Evolutionary conservation across 2,888 invertebrate species (phyloP).

Genomic region (Caradrina kadenii): DNA sequence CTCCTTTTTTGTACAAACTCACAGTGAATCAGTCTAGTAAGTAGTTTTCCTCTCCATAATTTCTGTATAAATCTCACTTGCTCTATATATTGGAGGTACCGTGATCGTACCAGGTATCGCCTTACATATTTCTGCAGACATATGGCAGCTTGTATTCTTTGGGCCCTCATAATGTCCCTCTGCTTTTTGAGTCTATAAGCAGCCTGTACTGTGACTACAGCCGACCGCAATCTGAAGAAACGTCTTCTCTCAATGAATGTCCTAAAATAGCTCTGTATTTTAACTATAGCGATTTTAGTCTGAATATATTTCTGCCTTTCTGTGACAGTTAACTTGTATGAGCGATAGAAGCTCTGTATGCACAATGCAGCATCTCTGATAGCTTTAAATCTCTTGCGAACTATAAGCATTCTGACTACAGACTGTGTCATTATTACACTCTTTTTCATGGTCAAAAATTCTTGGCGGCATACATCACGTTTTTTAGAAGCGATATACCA

Average conservation of each 20-base stretch:
- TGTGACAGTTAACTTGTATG: slow-evolving; percentile 68
- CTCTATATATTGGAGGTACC: slow-evolving; percentile 72
- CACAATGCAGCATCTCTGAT: slow-evolving; percentile 70
- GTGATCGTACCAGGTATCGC: slow-evolving; percentile 74
- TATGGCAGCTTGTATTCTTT: slow-evolving; percentile 72
- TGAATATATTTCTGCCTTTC: slow-evolving; percentile 70
- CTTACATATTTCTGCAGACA: slow-evolving; percentile 81
- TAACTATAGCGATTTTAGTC: slow-evolving; percentile 67
- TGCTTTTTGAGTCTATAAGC: slow-evolving; percentile 78
- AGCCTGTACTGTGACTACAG: slow-evolving; percentile 79
- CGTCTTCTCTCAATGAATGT: slow-evolving; percentile 73
- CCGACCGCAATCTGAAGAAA: slow-evolving; percentile 72
- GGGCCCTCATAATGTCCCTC: slow-evolving; percentile 65
- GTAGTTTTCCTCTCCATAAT: slow-evolving; percentile 82
- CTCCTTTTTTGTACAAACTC: slow-evolving; percentile 78
- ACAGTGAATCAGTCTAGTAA: slow-evolving; percentile 78
- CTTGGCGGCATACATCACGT: slow-evolving; percentile 71
- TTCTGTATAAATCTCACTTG: slow-evolving; percentile 79
- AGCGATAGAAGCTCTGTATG: slow-evolving; percentile 84
- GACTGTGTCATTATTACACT: slow-evolving; percentile 79
- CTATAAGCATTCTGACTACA: slow-evolving; percentile 75
- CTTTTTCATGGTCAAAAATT: slow-evolving; percentile 72
- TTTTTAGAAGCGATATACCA: slow-evolving; percentile 78
- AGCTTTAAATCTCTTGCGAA: slow-evolving; percentile 69
- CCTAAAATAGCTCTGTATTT: slow-evolving; percentile 73